These are phyloP conservation scores for Semaprochilodus insignis DNA, from an alignment of 2,797 vertebrate genomes.

Conservation along the genomic window DNA sequence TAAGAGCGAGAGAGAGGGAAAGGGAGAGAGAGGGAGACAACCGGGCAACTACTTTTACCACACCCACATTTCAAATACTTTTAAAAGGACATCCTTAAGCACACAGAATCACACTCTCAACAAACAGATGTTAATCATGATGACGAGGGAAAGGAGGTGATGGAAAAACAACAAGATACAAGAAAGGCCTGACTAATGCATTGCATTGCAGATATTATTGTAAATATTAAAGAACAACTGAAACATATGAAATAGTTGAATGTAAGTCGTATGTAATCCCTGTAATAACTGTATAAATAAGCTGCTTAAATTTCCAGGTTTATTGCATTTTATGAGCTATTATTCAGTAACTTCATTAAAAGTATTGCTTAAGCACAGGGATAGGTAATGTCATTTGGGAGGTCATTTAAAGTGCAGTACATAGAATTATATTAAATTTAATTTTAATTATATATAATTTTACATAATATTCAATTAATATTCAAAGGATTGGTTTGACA, in stretches of 20 bases:
- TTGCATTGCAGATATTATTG: not conserved
- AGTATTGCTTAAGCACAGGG: too few relatives aligned
- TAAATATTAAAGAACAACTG: not conserved
- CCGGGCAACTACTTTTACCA: conserved; percentile 29
- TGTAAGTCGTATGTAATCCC: too few relatives aligned
- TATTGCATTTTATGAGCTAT: too few relatives aligned
- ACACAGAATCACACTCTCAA: conserved; percentile 19
- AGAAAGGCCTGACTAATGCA: not conserved
- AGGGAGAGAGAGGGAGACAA: conserved; percentile 9
- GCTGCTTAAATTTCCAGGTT: too few relatives aligned
- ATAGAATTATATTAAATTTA: not conserved
- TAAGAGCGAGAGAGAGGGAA: not conserved
- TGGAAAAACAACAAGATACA: not conserved
- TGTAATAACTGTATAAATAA: too few relatives aligned
- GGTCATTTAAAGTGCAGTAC: not conserved
- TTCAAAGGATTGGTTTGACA: not conserved
- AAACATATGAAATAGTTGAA: not conserved
- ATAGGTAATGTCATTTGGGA: too few relatives aligned
- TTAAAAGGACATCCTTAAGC: conserved; percentile 17
- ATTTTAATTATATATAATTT: too few relatives aligned
- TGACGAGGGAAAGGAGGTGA: not conserved
- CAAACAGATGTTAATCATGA: conserved; percentile 6
- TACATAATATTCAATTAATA: too few relatives aligned
- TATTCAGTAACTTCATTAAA: too few relatives aligned
- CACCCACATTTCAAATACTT: conserved; percentile 52